Evolutionary conservation across 2,888 invertebrate species (phyloP).

Genomic region (Thalpophila matura): DNA sequence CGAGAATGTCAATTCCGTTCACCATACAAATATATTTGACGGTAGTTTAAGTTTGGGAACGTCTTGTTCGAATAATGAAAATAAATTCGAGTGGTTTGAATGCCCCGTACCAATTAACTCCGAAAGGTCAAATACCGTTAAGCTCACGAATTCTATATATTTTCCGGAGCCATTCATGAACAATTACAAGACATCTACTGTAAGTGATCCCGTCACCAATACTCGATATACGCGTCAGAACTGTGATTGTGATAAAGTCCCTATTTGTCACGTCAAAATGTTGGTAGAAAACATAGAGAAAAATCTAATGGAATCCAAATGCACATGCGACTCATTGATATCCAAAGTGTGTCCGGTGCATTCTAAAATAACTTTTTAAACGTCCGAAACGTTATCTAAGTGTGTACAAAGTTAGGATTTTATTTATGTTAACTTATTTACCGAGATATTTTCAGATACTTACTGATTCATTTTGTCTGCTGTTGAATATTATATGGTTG

Average conservation of each 20-base stretch:
- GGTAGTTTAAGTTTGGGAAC: constrained; percentile 59
- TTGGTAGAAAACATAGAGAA: constrained; percentile 83
- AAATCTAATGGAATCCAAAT: constrained; percentile 76
- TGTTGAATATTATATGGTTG: constrained; percentile 9
- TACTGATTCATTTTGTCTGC: constrained; percentile 9
- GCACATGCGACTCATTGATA: constrained; percentile 82
- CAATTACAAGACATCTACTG: constrained; percentile 40
- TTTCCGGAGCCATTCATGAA: constrained; percentile 61
- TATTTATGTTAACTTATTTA: background rate
- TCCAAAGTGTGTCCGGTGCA: constrained; percentile 82
- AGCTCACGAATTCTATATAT: constrained; percentile 66
- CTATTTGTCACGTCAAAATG: constrained; percentile 87
- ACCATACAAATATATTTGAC: constrained; percentile 64
- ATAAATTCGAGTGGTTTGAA: constrained; percentile 64
- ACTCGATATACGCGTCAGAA: constrained; percentile 42
- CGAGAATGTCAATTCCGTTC: constrained; percentile 51
- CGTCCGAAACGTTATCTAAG: background rate
- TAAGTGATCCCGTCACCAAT: constrained; percentile 40
- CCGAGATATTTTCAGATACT: background rate
- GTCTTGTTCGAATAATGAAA: constrained; percentile 56
- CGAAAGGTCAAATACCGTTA: constrained; percentile 50
- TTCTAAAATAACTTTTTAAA: constrained; percentile 55
- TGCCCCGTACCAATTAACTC: constrained; percentile 52
- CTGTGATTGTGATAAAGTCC: constrained; percentile 82
- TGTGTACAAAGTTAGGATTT: background rate